phyloP scores from a whole-genome alignment of 2,113 vertebrate species.

The Trachemys scripta region DNA sequence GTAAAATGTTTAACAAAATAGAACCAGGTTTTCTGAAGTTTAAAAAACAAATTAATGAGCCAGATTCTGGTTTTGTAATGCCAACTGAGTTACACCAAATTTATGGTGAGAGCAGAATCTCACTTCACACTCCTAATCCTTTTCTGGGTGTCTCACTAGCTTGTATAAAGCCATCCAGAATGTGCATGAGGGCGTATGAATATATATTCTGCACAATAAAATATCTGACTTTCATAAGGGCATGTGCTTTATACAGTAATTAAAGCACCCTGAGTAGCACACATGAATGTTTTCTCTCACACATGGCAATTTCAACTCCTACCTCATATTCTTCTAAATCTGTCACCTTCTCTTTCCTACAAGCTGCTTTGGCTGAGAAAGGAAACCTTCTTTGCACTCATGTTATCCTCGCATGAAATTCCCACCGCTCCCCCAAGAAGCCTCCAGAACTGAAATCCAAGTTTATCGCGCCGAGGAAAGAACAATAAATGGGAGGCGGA shows the following conservation, averaged over 20 bases:
- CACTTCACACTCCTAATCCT: not conserved
- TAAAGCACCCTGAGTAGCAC: rapidly evolving
- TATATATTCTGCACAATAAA: not conserved
- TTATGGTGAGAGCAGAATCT: constrained; percentile 16
- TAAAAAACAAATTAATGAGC: not conserved
- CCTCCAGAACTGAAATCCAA: not conserved
- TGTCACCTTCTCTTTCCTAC: constrained; percentile 37
- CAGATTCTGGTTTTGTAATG: constrained; percentile 10
- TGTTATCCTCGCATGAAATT: not conserved
- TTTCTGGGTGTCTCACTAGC: not conserved
- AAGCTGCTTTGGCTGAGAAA: constrained; percentile 22
- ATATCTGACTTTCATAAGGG: not conserved
- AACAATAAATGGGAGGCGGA: constrained; percentile 39
- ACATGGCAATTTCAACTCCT: not conserved
- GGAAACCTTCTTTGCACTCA: not conserved
- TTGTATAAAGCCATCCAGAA: not conserved
- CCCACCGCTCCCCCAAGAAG: constrained; percentile 1
- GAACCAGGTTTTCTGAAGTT: not conserved
- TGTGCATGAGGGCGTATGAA: not conserved
- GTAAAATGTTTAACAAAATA: constrained; percentile 21
- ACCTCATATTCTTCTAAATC: constrained; percentile 39
- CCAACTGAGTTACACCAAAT: not conserved
- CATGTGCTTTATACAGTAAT: not conserved
- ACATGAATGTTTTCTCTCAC: rapidly evolving
- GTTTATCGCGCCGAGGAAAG: constrained; percentile 20